A percentile compares a stretch with the other conserved stretches of the same genome.
Conservation (phyloP, 2,113 vertebrate species). For the Tragelaphus scriptus region DNA sequence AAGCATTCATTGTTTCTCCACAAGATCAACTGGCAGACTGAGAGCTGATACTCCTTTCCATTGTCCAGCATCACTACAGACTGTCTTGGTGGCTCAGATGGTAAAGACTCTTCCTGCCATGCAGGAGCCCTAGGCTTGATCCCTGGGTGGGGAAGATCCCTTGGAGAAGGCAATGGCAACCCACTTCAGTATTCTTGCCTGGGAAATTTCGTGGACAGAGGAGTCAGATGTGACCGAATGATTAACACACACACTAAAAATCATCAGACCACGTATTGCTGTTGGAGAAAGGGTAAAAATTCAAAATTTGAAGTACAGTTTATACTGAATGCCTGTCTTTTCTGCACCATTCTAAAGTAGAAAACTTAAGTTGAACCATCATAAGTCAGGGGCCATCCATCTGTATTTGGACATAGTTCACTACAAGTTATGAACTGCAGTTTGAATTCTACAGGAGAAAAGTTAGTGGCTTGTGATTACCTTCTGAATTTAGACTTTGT, state of each 20-base stretch:
- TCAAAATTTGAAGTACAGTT: neutral
- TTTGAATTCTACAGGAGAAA: neutral
- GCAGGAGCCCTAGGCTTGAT: neutral
- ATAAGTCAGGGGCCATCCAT: neutral
- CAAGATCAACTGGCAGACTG: neutral
- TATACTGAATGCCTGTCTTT: neutral
- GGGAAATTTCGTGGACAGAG: neutral
- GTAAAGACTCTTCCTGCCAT: neutral
- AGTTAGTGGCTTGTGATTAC: neutral
- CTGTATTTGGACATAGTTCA: neutral
- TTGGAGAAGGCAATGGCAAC: neutral
- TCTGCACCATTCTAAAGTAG: neutral
- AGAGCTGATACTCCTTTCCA: neutral
- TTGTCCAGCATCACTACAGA: neutral
- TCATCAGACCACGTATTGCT: neutral
- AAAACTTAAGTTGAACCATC: neutral
- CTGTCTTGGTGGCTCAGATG: neutral
- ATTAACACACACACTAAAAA: neutral
- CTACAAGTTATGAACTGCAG: neutral
- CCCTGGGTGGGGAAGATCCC: neutral
- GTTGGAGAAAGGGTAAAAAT: neutral
- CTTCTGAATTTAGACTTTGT: neutral
- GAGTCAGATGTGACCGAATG: neutral
- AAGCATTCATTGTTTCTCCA: neutral
- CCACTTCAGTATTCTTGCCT: neutral